Conservation (phyloP, 2,888 invertebrate species). For the Lamproptera curius region DNA sequence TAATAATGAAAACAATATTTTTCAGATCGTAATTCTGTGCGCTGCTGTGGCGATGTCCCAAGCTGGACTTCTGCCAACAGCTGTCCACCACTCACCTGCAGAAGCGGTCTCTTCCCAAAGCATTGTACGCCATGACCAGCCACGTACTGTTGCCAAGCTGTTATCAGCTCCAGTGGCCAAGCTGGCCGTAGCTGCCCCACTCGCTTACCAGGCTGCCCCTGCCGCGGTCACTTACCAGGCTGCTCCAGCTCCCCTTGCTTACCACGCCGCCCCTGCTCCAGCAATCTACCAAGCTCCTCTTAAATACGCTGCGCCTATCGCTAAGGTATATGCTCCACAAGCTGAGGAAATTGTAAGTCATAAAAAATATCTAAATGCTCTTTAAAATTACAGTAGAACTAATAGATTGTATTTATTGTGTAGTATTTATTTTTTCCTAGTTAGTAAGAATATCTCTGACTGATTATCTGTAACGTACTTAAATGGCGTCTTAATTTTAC, state of each 20-base stretch:
- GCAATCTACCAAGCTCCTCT: too few species aligned
- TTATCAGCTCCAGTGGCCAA: too few species aligned
- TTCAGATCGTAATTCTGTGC: constrained; percentile 52
- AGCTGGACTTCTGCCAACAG: constrained; percentile 51
- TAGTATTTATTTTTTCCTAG: too few species aligned
- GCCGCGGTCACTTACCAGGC: constrained; percentile 37
- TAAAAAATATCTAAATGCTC: constrained; percentile 42
- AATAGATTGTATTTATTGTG: neutral
- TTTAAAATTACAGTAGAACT: constrained; percentile 31
- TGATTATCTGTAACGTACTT: too few species aligned
- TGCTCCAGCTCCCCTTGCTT: constrained; percentile 32
- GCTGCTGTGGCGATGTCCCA: constrained; percentile 59
- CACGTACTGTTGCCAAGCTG: too few species aligned
- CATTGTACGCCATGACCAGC: constrained; percentile 41
- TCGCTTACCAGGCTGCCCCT: constrained; percentile 26
- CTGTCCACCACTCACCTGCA: constrained; percentile 59
- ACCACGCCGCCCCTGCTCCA: constrained; percentile 16
- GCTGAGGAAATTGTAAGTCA: constrained; percentile 54
- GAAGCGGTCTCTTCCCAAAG: constrained; percentile 62
- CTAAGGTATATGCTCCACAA: constrained; percentile 28
- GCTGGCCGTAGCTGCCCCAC: too few species aligned
- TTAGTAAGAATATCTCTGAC: too few species aligned
- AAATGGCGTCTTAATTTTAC: too few species aligned
- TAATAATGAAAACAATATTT: neutral
- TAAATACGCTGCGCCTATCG: constrained; percentile 11